A percentile compares a stretch with the other conserved stretches of the same genome.
phyloP scores from a whole-genome alignment of 2,113 vertebrate genomes.

The Rhadina sibilatrix region DNA sequence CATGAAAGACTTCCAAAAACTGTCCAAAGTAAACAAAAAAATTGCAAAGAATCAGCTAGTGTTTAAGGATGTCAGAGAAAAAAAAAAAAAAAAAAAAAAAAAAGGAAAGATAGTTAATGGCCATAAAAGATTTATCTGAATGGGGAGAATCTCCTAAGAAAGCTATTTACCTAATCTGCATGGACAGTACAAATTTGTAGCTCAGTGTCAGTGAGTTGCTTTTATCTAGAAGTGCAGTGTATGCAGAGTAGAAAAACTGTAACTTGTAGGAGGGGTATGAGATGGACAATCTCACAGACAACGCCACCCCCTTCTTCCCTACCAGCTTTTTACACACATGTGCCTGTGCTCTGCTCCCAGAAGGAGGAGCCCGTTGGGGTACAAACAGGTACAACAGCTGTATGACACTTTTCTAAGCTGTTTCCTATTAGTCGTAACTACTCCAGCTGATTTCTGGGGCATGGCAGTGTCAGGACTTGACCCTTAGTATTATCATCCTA shows the following conservation, averaged over 20 bases:
- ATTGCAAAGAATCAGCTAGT: not conserved
- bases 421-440: not conserved
- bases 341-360: not conserved
- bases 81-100: no score
- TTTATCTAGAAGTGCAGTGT: not conserved
- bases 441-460: not conserved
- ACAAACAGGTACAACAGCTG: not conserved
- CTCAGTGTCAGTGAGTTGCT: not conserved
- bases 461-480: not conserved
- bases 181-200: not conserved
- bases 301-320: not conserved
- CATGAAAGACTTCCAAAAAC: not conserved
- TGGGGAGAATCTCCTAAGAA: not conserved
- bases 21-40: not conserved
- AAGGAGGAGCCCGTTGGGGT: not conserved
- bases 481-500: not conserved
- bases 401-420: not conserved
- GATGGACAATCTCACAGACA: not conserved
- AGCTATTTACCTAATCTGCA: not conserved
- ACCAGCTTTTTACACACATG: rapidly evolving
- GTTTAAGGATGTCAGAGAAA: rapidly evolving
- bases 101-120: not conserved
- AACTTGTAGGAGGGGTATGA: not conserved
- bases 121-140: not conserved
- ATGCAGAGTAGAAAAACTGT: not conserved